phyloP scores from a whole-genome alignment of 1,140 invertebrate species.

The Drosophila repletoides region DNA sequence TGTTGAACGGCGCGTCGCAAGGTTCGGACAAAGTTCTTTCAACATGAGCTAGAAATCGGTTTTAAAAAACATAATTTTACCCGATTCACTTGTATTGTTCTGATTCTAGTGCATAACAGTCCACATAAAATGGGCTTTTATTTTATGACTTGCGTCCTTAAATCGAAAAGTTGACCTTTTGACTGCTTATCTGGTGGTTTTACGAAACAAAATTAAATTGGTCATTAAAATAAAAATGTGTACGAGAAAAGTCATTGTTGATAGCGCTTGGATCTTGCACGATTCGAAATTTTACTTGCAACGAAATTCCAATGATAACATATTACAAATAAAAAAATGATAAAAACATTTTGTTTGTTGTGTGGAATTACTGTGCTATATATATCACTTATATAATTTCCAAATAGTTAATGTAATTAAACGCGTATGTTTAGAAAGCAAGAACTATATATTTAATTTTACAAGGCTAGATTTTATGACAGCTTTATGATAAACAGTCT shows the following conservation, averaged over 20 bases:
- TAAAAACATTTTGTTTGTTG: too few species aligned
- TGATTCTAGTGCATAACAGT: too few species aligned
- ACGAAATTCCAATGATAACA: slow-evolving; percentile 17
- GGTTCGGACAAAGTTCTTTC: slow-evolving; percentile 14
- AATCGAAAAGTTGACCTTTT: slow-evolving; percentile 1
- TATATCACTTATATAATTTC: too few species aligned
- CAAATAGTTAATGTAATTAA: too few species aligned
- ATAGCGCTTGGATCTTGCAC: slow-evolving; percentile 31
- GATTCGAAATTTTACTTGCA: slow-evolving; percentile 8
- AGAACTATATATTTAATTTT: too few species aligned
- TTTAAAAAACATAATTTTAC: not conserved
- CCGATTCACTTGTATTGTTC: slow-evolving; percentile 39
- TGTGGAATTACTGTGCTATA: too few species aligned
- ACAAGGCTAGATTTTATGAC: too few species aligned
- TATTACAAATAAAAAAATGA: too few species aligned
- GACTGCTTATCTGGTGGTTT: slow-evolving; percentile 2
- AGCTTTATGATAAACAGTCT: too few species aligned
- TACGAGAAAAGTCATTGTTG: slow-evolving; percentile 34
- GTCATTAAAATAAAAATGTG: slow-evolving; percentile 56
- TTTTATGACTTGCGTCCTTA: not conserved
- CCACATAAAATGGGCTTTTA: slow-evolving; percentile 8
- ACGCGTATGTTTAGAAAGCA: too few species aligned
- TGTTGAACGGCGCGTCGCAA: slow-evolving; percentile 28
- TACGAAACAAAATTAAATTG: slow-evolving; percentile 43
- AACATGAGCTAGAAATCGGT: slow-evolving; percentile 21